Evolutionary conservation across 2,888 invertebrate genomes (phyloP).

Genomic region (Scaptomyza flava): DNA sequence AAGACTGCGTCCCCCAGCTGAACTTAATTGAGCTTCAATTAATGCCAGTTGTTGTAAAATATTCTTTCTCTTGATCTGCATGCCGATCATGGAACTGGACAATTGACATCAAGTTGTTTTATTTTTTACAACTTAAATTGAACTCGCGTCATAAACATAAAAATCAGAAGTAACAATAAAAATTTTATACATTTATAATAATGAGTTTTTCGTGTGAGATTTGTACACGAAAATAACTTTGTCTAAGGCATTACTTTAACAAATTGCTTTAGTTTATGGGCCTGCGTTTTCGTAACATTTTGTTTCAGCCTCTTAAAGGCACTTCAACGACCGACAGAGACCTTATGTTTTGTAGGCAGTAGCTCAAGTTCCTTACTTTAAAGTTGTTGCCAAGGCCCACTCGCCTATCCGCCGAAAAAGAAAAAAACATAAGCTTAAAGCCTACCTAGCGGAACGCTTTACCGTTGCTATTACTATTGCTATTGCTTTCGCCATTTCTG

Average conservation of each 20-base stretch:
- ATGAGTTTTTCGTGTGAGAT: constrained; percentile 9
- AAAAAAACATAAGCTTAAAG: constrained; percentile 34
- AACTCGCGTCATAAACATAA: constrained; percentile 4
- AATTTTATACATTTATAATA: constrained; percentile 10
- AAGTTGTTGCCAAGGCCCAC: constrained; percentile 68
- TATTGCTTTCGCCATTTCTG: constrained; percentile 16
- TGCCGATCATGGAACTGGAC: constrained; percentile 35
- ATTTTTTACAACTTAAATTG: constrained; percentile 18
- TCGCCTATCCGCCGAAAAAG: constrained; percentile 43
- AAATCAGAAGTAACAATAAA: not conserved
- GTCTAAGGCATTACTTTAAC: constrained; percentile 34
- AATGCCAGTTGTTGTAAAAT: constrained; percentile 36
- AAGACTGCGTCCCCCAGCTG: constrained; percentile 25
- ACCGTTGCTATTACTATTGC: constrained; percentile 45
- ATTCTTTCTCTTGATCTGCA: constrained; percentile 17
- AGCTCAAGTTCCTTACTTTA: constrained; percentile 65
- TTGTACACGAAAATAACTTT: constrained; percentile 43
- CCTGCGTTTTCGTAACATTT: constrained; percentile 62
- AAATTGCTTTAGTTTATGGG: constrained; percentile 63
- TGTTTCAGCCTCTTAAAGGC: constrained; percentile 64
- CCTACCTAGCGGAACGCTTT: constrained; percentile 64
- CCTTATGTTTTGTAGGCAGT: constrained; percentile 57
- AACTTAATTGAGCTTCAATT: constrained; percentile 44
- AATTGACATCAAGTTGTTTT: constrained; percentile 24
- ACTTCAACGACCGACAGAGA: constrained; percentile 43